Conservation (phyloP, 2,113 vertebrate genomes). For the Bubo blakistoni region DNA sequence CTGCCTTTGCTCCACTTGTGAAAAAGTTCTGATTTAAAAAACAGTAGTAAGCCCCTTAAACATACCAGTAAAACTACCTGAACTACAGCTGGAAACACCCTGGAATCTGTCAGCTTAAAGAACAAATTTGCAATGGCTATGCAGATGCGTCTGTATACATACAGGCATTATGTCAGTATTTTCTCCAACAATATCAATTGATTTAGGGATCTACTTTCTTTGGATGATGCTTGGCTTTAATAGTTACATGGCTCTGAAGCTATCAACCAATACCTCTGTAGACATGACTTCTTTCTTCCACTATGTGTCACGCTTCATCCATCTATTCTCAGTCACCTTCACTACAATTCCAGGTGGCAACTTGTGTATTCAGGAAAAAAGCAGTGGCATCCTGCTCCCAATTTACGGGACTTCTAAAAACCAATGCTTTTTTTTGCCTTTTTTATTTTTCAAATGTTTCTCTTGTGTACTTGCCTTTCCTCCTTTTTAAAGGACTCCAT, state of each 20-base stretch:
- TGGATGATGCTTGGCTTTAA: not conserved
- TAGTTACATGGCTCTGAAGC: not conserved
- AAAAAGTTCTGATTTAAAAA: not conserved
- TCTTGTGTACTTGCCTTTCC: not conserved
- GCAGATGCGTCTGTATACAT: not conserved
- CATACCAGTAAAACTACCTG: not conserved
- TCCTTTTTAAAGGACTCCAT: not conserved
- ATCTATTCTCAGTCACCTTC: not conserved
- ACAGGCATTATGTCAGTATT: not conserved
- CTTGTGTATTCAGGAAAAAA: not conserved
- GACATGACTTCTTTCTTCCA: not conserved
- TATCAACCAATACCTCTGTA: not conserved
- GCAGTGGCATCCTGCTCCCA: not conserved
- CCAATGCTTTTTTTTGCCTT: accelerated
- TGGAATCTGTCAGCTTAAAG: not conserved
- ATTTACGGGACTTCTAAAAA: not conserved
- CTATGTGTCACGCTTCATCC: not conserved
- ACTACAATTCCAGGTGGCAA: not conserved
- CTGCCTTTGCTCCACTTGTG: not conserved
- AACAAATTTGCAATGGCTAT: not conserved
- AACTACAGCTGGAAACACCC: not conserved
- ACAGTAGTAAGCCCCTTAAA: not conserved
- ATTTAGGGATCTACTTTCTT: not conserved
- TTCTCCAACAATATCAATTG: not conserved
- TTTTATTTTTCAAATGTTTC: not conserved